These are phyloP conservation scores for Mesodorylaimus sp. DNA, from an alignment of 2,888 invertebrate species.

Conservation along the genomic window DNA sequence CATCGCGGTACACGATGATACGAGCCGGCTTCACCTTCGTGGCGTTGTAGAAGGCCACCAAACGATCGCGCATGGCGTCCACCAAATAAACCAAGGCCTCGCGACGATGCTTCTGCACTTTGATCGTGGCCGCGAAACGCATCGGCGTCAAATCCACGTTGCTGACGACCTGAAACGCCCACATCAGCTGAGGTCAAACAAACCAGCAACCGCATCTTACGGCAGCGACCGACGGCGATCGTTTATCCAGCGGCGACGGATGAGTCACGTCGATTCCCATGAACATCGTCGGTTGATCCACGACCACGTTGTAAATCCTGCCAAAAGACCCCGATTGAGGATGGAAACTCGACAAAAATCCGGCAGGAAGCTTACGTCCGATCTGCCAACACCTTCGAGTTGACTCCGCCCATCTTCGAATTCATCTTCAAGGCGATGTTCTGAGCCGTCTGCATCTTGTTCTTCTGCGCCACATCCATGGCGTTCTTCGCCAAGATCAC, in stretches of 20 bases:
- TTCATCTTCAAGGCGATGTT: constrained; percentile 40
- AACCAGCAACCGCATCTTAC: too few species aligned
- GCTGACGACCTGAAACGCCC: constrained; percentile 22
- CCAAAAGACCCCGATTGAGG: too few species aligned
- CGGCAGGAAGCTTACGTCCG: constrained; percentile 10
- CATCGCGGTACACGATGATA: constrained; percentile 28
- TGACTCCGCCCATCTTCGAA: constrained; percentile 60
- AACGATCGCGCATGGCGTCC: constrained; percentile 21
- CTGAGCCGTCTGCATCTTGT: too few species aligned
- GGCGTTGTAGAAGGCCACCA: constrained; percentile 18
- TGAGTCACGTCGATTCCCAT: constrained; percentile 83
- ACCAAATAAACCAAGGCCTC: constrained; percentile 23
- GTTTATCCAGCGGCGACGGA: constrained; percentile 55
- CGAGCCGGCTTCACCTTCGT: constrained; percentile 18
- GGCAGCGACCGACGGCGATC: constrained; percentile 42
- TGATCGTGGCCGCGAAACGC: constrained; percentile 44
- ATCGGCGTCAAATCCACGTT: constrained; percentile 27
- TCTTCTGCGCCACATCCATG: too few species aligned
- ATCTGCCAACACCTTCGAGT: constrained; percentile 40
- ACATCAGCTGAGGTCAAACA: too few species aligned
- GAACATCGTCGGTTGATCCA: constrained; percentile 42
- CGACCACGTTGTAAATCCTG: too few species aligned
- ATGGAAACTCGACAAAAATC: too few species aligned
- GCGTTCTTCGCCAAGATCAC: constrained; percentile 28
- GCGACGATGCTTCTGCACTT: constrained; percentile 46